These are phyloP conservation scores for Halocynthia aurantium DNA, from an alignment of 23 tunicate genomes.

Conservation along the genomic window DNA sequence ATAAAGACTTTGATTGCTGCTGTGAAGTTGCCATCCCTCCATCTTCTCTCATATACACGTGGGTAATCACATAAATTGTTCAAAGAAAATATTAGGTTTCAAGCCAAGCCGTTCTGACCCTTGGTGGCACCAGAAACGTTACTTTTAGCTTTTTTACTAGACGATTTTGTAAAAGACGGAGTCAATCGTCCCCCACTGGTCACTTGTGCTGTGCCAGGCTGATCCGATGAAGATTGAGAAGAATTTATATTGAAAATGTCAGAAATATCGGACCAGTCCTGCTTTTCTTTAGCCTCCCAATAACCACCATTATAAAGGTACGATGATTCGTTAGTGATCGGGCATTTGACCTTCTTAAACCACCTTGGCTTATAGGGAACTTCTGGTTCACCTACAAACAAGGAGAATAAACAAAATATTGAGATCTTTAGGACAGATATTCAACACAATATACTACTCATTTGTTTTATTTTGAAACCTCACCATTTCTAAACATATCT, in stretches of 20 bases:
- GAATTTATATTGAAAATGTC: conserved; percentile 45
- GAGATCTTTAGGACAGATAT: not conserved
- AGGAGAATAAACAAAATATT: not conserved
- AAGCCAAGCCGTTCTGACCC: no score
- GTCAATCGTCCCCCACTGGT: not conserved
- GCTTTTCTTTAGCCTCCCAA: conserved; percentile 72
- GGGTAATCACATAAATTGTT: no score
- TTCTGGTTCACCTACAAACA: conserved; percentile 25
- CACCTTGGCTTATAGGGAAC: conserved; percentile 80
- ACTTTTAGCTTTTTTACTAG: no score
- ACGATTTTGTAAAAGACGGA: conserved; percentile 10
- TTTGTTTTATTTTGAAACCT: no score
- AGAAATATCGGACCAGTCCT: conserved; percentile 67
- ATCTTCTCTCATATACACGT: no score
- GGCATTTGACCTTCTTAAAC: conserved; percentile 55
- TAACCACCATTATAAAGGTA: conserved; percentile 40
- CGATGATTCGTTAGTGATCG: conserved; percentile 39
- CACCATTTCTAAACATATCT: no score
- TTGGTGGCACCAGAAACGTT: no score
- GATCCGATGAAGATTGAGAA: not conserved
- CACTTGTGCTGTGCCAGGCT: not conserved
- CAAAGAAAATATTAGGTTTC: no score
- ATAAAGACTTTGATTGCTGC: no score
- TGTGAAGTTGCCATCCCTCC: no score
- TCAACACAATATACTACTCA: not conserved